Evolutionary conservation across 1,140 invertebrate genomes (phyloP), one percentile per base, ranked within the genome.

Genomic region (Penaeus japonicus): DNA sequence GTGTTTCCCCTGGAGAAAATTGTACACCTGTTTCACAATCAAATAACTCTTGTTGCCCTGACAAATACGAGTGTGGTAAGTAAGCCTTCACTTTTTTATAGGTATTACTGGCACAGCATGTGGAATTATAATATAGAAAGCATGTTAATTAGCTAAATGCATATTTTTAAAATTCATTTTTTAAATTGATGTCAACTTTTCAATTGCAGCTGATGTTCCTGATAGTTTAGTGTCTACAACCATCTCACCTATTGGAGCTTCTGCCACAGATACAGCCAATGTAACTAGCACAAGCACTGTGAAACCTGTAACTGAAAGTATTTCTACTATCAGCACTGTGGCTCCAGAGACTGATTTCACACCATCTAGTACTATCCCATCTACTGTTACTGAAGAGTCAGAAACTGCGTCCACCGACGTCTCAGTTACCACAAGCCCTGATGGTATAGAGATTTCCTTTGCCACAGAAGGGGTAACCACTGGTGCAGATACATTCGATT

Each of bases 1-100:
- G 92, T 83, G 75, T 89, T 20, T 62, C 90, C 22, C 92, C 92
- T 24, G 47, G 53, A 32, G 47, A 53, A 3, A 75, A 87, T 39
- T 89, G 89, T 32, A 55, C 20, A 30, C 75, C 85, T 18, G 20
- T 87, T 20, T 27, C 79, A 27, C 57, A 83, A n/a, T 35, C 17
- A 27, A 57, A 81, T 27, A 53, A 73, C 27, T 77, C 75, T 22
- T 89, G 89, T 57, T 89, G 90, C 62, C 90, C 90, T 30, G 55
- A 55, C 35, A 65, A 84, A 22, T 90, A 90, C 53, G 78, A 88
- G 20, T 90, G 90, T 78, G 79, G 90, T 89, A 89, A 90, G 90
- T 82, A 39, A 0, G 27, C 4, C 32, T 54, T 39, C 39, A 22
- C 24, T 39, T n/a, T 84, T 84, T 30, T 24, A 73, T 7, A 30